Evolutionary conservation across 2,113 vertebrate genomes (phyloP).

Genomic region (Abramis brama): DNA sequence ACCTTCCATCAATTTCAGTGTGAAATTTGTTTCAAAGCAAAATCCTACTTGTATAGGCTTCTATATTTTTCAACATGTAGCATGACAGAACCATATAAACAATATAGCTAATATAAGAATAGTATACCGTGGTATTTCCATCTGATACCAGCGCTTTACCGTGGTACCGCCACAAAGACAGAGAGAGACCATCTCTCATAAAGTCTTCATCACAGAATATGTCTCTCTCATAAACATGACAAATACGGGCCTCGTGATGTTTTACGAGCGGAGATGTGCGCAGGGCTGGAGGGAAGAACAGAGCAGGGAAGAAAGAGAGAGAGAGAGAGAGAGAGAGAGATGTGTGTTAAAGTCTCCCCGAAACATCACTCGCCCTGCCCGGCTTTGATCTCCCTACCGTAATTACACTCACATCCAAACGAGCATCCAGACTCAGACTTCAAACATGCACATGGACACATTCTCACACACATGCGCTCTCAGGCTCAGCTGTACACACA

Average conservation of each 20-base stretch:
- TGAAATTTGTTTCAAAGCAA: not conserved
- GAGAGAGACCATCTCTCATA: conserved; percentile 11
- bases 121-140: not conserved
- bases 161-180: not conserved
- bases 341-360: conserved; percentile 90
- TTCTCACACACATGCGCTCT: conserved; percentile 40
- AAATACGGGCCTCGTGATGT: conserved; percentile 99
- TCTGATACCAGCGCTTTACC: not conserved
- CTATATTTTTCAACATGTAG: not conserved
- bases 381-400: conserved; percentile 97
- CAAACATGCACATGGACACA: conserved; percentile 63
- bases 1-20: not conserved
- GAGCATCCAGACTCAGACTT: conserved; percentile 78
- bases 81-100: conserved; percentile 13
- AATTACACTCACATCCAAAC: conserved; percentile 94
- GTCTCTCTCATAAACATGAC: conserved; percentile 98
- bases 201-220: conserved; percentile 91
- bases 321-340: conserved; percentile 78
- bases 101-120: not conserved
- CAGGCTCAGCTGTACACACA: conserved; percentile 58
- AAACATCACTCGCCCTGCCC: conserved; percentile 93
- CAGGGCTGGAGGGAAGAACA: conserved; percentile 93
- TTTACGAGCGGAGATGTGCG: conserved; percentile 99
- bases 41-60: not conserved
- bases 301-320: conserved; percentile 82